These are phyloP conservation scores for Lottia gigantea DNA, from an alignment of 2,888 invertebrate genomes.

Conservation along the genomic window DNA sequence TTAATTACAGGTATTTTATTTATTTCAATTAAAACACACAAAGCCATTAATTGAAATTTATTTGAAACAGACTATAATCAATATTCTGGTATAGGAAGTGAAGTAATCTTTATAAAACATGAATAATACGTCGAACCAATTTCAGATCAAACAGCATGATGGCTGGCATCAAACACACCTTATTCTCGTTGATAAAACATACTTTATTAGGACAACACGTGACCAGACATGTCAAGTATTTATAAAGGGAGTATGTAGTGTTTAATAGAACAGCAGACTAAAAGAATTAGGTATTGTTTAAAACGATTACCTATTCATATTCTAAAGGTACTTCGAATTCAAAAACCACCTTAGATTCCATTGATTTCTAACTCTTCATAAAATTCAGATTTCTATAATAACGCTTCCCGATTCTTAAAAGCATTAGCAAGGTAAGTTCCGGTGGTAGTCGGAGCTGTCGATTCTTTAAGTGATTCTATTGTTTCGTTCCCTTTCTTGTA, in stretches of 20 bases:
- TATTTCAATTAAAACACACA: conserved; percentile 5
- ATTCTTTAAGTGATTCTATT: conserved; percentile 16
- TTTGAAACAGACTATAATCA: too few relatives aligned
- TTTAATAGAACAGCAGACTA: not conserved
- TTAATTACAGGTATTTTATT: conserved; percentile 2
- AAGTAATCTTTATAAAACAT: too few relatives aligned
- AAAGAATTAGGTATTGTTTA: conserved; percentile 4
- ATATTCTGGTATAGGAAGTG: too few relatives aligned
- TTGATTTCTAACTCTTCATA: not conserved
- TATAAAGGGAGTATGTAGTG: conserved; percentile 3
- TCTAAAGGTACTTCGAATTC: conserved; percentile 4
- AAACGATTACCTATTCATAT: not conserved
- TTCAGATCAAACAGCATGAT: too few relatives aligned
- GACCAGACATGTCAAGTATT: conserved; percentile 2
- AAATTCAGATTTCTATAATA: not conserved
- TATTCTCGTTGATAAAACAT: not conserved
- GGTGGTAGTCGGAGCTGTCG: conserved; percentile 4
- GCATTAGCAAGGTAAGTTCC: conserved; percentile 4
- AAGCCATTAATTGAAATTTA: not conserved
- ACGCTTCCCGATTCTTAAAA: conserved; percentile 3
- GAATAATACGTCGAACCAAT: too few relatives aligned
- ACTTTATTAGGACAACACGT: conserved; percentile 1
- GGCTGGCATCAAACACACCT: too few relatives aligned
- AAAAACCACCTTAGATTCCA: not conserved
- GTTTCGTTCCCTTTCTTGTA: conserved; percentile 13